These are phyloP conservation scores for Caenorhabditis plicata DNA, from an alignment of 2,888 invertebrate species.

Conservation along the genomic window DNA sequence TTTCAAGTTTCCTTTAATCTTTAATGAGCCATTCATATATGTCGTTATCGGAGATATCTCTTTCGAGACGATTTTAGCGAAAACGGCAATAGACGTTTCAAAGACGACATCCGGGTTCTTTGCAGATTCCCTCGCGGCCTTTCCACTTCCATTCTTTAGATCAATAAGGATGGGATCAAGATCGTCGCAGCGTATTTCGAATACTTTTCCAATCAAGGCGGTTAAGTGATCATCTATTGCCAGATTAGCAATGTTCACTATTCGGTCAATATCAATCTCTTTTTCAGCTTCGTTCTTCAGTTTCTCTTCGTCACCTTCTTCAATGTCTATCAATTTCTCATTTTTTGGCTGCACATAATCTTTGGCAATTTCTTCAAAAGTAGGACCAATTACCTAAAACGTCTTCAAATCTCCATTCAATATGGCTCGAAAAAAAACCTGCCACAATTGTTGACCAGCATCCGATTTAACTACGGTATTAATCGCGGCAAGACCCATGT, in stretches of 20 bases:
- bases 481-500: constrained; percentile 51
- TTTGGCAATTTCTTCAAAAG: constrained; percentile 37
- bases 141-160: constrained; percentile 37
- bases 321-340: constrained; percentile 3
- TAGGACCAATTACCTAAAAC: constrained; percentile 32
- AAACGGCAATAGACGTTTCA: constrained; percentile 22
- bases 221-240: constrained; percentile 46
- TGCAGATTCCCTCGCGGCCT: constrained; percentile 30
- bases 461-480: constrained; percentile 46
- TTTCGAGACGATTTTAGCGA: constrained; percentile 26
- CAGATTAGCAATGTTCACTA: constrained; percentile 41
- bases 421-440: constrained; percentile 7
- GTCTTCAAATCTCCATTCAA: not conserved
- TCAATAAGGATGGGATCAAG: constrained; percentile 43
- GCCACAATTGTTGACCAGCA: constrained; percentile 49
- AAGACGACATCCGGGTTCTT: constrained; percentile 40
- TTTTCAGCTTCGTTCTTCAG: constrained; percentile 18
- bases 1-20: constrained; percentile 47
- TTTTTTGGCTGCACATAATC: constrained; percentile 18
- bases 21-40: constrained; percentile 55
- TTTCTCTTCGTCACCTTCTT: constrained; percentile 5
- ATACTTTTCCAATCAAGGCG: constrained; percentile 35
- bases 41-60: constrained; percentile 49
- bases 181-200: constrained; percentile 30
- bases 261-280: constrained; percentile 40